Base-by-base conservation (phyloP, 2,113 vertebrate species). In the Stigmatopora nigra region DNA sequence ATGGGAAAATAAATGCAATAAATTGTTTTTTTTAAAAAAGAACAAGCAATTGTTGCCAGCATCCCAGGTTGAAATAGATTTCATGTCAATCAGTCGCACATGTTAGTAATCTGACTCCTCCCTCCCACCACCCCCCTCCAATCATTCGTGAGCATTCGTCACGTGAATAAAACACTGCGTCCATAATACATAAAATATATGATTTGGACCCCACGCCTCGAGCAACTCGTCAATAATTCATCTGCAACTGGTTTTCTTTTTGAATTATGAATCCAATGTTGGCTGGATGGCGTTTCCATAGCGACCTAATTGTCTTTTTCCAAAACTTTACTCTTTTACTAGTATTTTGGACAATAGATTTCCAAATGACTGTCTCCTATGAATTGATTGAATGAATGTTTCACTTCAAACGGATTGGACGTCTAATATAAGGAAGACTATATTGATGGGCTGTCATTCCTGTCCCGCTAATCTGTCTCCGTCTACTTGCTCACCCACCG, bases 401-500 rank as follows among this genome's bases (percentile, higher is more conserved):
- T 3, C 25, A 31, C 25, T 31, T 31, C 25, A 31, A 31, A 31
- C 25, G 25, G 25, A 31, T 31, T 31, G 25, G 25, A 31, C 25
- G 25, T 31, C 25, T 31, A 31, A 31, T 31, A 31, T 31, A 31
- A 31, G 25, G 25, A 31, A 31, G 25, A 41, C 1, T 41, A 10
- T 5, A 10, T 12, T 19, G 35, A 19, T 17, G 8, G 35, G 4
- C 17, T 9, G 3, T 41, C 12, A 17, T 59, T 59, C 16, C 35
- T 19, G 35, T 59, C 35, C 57, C 13, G n/a, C 36, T 11, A 5
- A 17, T 4, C 56, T 3, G 19, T 56, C 55, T 61, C 0, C 7
- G 19, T 58, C 19, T 68, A 58, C 67, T 66, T 8, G 44, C 66
- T 65, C 49, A 41, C 66, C 66, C 49, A 41, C 6, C n/a, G 63